Base-by-base conservation (phyloP, 1,140 invertebrate species). In the Nylanderia fulva region DNA sequence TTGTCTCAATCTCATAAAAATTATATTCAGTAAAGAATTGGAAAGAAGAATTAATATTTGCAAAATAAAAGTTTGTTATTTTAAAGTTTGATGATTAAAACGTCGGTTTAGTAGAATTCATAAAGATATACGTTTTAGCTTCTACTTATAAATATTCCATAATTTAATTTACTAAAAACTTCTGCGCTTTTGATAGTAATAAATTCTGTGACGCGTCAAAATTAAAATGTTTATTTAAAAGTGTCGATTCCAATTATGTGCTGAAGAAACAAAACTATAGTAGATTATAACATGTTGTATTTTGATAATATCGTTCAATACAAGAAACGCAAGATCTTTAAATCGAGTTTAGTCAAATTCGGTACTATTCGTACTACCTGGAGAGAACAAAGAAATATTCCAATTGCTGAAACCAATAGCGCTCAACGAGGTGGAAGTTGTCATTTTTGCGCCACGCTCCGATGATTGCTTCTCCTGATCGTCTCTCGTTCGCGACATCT, bases 401-500 rank as follows among this genome's bases (percentile, higher is more conserved):
- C 2, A 13, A 11, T 77, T 4, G 60, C n/a, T 52, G 33, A 77
- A 77, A 77, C n/a, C 13, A 77, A 52, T 42, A 36, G 24, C 24
- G 24, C 6, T 9, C 36, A 58, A 71, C 64, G 27, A 71, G 24
- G 13, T 1, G 13, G 39, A 80, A 80, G 13, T 42, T 58, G 21
- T 69, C 33, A 39, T 71, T 80, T 58, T 80, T 71, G 39, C 36
- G 39, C 9, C 61, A 79, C 39, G 27, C 36, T 52, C n/a, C 33
- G 52, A 45, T 45, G 24, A 80, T 71, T 61, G 66, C 24, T 18
- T 80, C 66, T 56, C 9, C 7, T 42, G 48, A 39, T 39, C 33
- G 45, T 29, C 18, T 29, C 33, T 80, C 48, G 63, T 42, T 80
- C 66, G n/a, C 48, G 52, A 69, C 66, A 56, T 71, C 52, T 58